Base-by-base conservation (phyloP, 2,888 invertebrate species). In the Chalcosyrphus nemorum region DNA sequence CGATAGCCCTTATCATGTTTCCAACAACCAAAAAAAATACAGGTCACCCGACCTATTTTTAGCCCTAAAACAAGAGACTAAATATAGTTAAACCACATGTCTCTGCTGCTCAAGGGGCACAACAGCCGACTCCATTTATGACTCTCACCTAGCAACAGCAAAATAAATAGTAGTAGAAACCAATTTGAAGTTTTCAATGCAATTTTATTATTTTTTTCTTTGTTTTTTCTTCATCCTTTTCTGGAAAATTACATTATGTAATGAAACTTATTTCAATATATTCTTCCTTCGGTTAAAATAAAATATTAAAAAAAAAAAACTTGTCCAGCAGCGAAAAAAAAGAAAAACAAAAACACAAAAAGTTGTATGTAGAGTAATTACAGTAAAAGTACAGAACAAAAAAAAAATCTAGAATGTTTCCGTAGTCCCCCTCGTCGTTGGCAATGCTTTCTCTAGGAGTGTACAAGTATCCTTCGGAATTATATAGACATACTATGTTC, bases 401-500 rank as follows among this genome's bases (percentile, higher is more conserved):
- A 66, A 32, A 56, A 38, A 76, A 59, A 70, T 29, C 32, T 43
- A 75, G 81, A 77, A 72, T 72, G 81, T 82, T 45, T 32, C n/a
- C 52, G 65, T 74, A 27, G 74, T 38, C 66, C 57, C 47, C 68
- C 50, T 43, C 6, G 52, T 32, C 4, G 0, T 7, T 82, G 84
- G 84, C 65, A 84, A 84, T 84, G 84, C 59, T 17, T n/a, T 77
- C 27, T 65, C 52, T 54, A 74, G 84, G 84, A 84, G 84, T 84
- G 80, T 80, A 61, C 29, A 41, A 74, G 78, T 82, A 76, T 82
- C 66, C 82, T 75, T 75, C 74, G 80, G 84, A 80, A 84, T 84
- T 70, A 74, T 29, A 66, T n/a, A n/a, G n/a, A n/a, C n/a, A n/a
- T n/a, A n/a, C n/a, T n/a, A 63, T 41, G 57, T 65, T 43, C n/a